Evolutionary conservation across 2,888 invertebrate species (phyloP), one percentile per base, ranked within the genome.

Genomic region (Eustalomyia histrio): DNA sequence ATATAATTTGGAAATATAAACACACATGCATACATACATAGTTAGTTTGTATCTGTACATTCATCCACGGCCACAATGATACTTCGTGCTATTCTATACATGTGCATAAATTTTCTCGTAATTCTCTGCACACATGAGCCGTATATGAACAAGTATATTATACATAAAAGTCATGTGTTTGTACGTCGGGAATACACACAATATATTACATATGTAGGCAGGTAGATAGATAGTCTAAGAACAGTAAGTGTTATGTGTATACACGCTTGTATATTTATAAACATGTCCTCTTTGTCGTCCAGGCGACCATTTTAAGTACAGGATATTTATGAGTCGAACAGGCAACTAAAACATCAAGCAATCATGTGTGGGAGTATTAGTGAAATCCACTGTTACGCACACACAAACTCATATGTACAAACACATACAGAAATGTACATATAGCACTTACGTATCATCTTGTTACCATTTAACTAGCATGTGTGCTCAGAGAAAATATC

Each of bases 231-330:
- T 47, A 47, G 16, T 55, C 58, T 69, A 72, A 78, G 67, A 65
- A 60, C 52, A 67, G 61, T 63, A 73, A 52, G 60, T 58, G 47
- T 21, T 52, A 68, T 16, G 17, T 63, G 35, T 63, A 39, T 35
- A 52, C 58, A 17, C 50, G 16, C 14, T 55, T 64, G 33, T 21
- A 50, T 65, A 53, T 76, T 43, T 35, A 52, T 64, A 58, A 80
- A 80, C 73, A 76, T 80, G 60, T 80, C 73, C 76, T 73, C 68
- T 50, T 83, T 76, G 82, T 83, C 76, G 80, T 87, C 87, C 85
- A 84, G 88, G 87, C 88, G 86, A 87, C 87, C 88, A 87, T 88
- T 88, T 87, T 85, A 87, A 88, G 86, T 87, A 84, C 83, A 85
- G 87, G 86, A 87, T 86, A 87, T 86, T 87, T 86, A 88, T 84